Percentiles rank a stretch among this genome's conserved stretches.
phyloP scores from a whole-genome alignment of 2,888 invertebrate genomes.

The Cataglyphis livida region DNA sequence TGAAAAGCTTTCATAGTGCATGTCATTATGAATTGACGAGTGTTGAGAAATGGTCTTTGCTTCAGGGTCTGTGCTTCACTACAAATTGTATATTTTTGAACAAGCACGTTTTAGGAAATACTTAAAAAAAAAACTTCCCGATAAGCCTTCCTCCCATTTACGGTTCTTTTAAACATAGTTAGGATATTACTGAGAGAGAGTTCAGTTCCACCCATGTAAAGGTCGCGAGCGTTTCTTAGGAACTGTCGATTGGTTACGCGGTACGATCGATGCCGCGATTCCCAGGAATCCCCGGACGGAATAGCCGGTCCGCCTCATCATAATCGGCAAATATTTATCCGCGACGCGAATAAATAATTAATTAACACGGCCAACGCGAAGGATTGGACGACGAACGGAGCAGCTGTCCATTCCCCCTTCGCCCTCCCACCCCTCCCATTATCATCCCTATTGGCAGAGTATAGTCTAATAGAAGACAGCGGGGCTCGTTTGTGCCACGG shows the following conservation, averaged over 20 bases:
- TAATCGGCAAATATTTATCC: constrained; percentile 75
- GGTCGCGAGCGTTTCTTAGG: constrained; percentile 63
- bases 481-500: constrained; percentile 65
- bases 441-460: constrained; percentile 61
- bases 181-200: constrained; percentile 25
- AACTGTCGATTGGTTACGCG: constrained; percentile 63
- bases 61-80: no score
- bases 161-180: constrained; percentile 39
- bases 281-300: constrained; percentile 54
- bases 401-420: constrained; percentile 69
- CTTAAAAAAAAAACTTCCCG: neutral
- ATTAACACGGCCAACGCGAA: constrained; percentile 71
- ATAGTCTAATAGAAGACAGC: constrained; percentile 77
- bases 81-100: neutral
- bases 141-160: constrained; percentile 38
- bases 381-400: constrained; percentile 73
- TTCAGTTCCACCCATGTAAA: constrained; percentile 50
- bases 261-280: constrained; percentile 66
- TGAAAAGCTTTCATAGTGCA: no score
- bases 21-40: no score
- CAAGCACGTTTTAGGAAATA: neutral
- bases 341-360: constrained; percentile 77
- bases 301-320: constrained; percentile 51
- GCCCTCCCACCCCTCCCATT: constrained; percentile 57
- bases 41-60: no score